Evolutionary conservation across 2,888 invertebrate species (phyloP).

Genomic region (Miltochrista miniata): DNA sequence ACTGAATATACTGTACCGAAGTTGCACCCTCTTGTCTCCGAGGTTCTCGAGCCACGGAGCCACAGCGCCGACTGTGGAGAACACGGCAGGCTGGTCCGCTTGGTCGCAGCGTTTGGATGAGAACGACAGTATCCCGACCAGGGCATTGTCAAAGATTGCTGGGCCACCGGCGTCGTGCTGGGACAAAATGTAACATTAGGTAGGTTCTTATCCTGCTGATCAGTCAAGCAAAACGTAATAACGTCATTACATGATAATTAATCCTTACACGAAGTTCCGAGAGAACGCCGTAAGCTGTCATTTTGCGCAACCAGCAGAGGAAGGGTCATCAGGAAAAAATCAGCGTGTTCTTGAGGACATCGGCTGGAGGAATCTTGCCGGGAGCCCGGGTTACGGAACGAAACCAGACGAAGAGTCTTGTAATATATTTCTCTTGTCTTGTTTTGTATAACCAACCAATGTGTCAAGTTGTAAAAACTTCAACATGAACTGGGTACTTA

Average conservation of each 20-base stretch:
- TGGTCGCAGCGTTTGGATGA: slow-evolving; percentile 70
- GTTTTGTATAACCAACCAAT: no score
- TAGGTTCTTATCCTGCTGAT: no score
- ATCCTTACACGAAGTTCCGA: no score
- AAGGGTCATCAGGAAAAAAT: no score
- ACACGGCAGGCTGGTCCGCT: slow-evolving; percentile 71
- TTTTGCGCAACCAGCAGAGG: no score
- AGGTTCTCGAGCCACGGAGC: slow-evolving; percentile 58
- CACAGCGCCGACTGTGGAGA: slow-evolving; percentile 58
- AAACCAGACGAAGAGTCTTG: not conserved
- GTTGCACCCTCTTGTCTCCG: slow-evolving; percentile 38
- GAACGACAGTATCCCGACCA: slow-evolving; percentile 71
- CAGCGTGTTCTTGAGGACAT: no score
- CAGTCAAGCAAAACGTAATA: no score
- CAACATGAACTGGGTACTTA: slow-evolving; percentile 40
- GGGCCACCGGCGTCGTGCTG: slow-evolving; percentile 78
- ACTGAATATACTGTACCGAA: slow-evolving; percentile 30
- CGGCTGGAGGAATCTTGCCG: no score
- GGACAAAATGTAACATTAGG: not conserved
- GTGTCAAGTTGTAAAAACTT: not conserved
- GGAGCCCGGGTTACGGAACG: not conserved
- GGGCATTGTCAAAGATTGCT: slow-evolving; percentile 59
- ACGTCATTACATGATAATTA: no score
- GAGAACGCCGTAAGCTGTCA: no score
- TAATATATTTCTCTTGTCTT: no score